These are phyloP conservation scores for Panzeria rudis DNA, from an alignment of 2,888 invertebrate species.

Conservation along the genomic window DNA sequence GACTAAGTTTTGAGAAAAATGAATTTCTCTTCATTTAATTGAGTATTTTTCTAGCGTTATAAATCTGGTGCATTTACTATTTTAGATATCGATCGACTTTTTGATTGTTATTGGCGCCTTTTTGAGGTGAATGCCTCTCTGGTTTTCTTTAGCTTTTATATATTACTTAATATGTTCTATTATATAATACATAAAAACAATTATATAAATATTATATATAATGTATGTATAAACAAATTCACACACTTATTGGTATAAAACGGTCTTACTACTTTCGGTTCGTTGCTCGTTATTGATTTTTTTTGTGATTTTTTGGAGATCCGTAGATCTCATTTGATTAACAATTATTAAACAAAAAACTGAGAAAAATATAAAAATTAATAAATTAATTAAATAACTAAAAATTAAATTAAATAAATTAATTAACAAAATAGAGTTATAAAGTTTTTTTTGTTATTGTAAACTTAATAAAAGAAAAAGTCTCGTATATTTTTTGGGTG, in stretches of 20 bases:
- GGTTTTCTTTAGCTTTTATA: conserved; percentile 60
- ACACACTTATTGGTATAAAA: conserved; percentile 72
- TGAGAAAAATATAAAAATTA: background rate
- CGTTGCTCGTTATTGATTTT: conserved; percentile 45
- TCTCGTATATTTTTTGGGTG: conserved; percentile 39
- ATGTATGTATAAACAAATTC: conserved; percentile 62
- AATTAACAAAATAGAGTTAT: conserved; percentile 78
- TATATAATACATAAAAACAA: conserved; percentile 73
- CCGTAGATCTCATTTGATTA: conserved; percentile 64
- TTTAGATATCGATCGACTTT: conserved; percentile 76
- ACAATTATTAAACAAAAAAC: conserved; percentile 51
- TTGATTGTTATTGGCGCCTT: conserved; percentile 65
- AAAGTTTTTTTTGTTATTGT: conserved; percentile 44
- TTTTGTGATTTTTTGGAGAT: conserved; percentile 68
- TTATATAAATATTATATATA: conserved; percentile 72
- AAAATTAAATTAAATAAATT: conserved; percentile 81
- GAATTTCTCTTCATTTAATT: conserved; percentile 48
- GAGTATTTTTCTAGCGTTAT: conserved; percentile 55
- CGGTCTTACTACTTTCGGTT: conserved; percentile 51
- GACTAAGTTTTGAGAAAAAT: conserved; percentile 26
- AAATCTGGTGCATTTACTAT: conserved; percentile 75
- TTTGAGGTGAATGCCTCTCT: conserved; percentile 14
- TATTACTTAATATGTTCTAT: conserved; percentile 54
- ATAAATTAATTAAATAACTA: conserved; percentile 62
- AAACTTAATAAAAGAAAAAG: conserved; percentile 62